Evolutionary conservation across 2,888 invertebrate species (phyloP).

Genomic region (Stomorhina lunata): DNA sequence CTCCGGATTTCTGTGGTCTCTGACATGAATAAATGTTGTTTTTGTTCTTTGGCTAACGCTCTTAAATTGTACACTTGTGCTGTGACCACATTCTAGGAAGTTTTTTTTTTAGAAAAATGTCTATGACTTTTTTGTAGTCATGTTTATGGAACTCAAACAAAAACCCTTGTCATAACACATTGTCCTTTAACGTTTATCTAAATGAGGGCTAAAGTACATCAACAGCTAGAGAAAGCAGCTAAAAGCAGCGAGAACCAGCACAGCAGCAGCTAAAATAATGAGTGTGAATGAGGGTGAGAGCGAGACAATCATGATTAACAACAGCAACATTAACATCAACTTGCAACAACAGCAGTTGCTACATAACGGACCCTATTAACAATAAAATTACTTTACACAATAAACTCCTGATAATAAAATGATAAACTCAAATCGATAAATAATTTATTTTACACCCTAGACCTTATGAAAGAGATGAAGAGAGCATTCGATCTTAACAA

Average conservation of each 20-base stretch:
- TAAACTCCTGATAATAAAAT: constrained; percentile 46
- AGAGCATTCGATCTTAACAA: neutral
- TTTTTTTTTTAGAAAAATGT: constrained; percentile 39
- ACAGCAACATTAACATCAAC: constrained; percentile 29
- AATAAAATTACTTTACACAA: constrained; percentile 48
- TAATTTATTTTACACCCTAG: neutral
- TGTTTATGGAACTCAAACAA: neutral
- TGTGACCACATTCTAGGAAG: constrained; percentile 66
- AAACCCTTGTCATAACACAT: constrained; percentile 66
- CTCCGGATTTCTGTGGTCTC: constrained; percentile 6
- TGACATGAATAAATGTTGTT: constrained; percentile 20
- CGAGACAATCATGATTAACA: constrained; percentile 50
- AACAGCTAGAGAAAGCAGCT: constrained; percentile 18
- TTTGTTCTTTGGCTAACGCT: constrained; percentile 4
- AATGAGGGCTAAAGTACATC: constrained; percentile 65
- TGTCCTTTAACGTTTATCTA: constrained; percentile 66
- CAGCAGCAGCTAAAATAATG: neutral
- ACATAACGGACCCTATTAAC: constrained; percentile 57
- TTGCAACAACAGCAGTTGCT: constrained; percentile 41
- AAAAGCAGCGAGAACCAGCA: constrained; percentile 7
- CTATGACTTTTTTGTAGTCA: neutral
- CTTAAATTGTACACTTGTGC: constrained; percentile 51
- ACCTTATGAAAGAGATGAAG: neutral
- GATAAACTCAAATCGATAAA: constrained; percentile 43
- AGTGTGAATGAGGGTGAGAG: constrained; percentile 49